A percentile compares a stretch with the other conserved stretches of the same genome.
Evolutionary conservation across 2,113 vertebrate species (phyloP).

Genomic region (Taurulus bubalis): DNA sequence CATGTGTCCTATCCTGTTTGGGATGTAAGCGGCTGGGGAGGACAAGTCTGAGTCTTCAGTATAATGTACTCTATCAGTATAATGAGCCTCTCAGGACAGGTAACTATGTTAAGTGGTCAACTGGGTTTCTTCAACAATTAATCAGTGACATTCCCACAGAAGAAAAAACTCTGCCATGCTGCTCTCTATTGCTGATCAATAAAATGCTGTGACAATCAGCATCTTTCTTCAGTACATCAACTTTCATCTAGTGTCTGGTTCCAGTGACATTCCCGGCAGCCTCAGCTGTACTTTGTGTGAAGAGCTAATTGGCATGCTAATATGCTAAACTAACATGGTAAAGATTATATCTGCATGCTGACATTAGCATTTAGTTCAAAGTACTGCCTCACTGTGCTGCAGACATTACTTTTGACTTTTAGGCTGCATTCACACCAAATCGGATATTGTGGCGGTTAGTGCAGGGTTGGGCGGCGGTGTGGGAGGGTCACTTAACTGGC

Average conservation of each 20-base stretch:
- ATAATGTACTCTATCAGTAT: conserved; percentile 23
- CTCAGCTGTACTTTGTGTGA: neutral
- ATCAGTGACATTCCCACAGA: conserved; percentile 10
- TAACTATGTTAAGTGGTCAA: neutral
- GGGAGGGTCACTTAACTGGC: neutral
- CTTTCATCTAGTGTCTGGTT: neutral
- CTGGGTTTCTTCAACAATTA: conserved; percentile 27
- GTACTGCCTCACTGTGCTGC: too few species aligned
- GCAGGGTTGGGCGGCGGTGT: neutral
- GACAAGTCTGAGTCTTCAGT: conserved; percentile 20
- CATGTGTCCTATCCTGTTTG: conserved; percentile 13
- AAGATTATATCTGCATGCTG: neutral
- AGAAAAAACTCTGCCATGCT: neutral
- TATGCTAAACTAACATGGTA: neutral
- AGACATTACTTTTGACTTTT: too few species aligned
- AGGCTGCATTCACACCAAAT: too few species aligned
- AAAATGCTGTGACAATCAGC: neutral
- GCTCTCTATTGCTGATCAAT: conserved; percentile 2
- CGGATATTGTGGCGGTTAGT: too few species aligned
- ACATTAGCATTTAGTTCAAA: neutral
- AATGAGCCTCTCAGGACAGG: conserved; percentile 3
- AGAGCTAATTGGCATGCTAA: neutral
- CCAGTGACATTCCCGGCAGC: neutral
- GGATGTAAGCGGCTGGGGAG: conserved; percentile 18
- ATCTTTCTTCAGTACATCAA: conserved; percentile 13